Conservation (phyloP, 2,113 vertebrate species). For the Fukomys damarensis region DNA sequence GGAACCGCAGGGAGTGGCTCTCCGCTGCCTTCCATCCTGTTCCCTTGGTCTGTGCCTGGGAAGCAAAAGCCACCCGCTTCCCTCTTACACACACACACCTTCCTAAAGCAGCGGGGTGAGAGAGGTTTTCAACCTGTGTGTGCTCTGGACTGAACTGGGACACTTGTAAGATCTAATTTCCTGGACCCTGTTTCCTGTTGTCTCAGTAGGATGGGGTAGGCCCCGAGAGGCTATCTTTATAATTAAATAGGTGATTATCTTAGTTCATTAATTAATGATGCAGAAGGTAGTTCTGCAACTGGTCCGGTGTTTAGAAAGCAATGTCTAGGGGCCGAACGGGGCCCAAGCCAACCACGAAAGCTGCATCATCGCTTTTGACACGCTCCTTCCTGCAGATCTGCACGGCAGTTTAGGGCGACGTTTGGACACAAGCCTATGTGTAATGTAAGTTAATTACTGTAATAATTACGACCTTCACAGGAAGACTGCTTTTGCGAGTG, state of each 20-base stretch:
- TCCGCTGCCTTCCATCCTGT: background rate
- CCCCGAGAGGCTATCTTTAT: background rate
- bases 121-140: background rate
- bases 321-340: background rate
- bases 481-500: background rate
- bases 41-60: too few relatives aligned
- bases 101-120: background rate
- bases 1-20: background rate
- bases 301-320: conserved; percentile 16
- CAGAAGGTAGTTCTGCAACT: background rate
- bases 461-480: background rate
- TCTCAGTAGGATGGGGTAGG: background rate
- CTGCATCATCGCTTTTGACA: background rate
- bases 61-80: background rate
- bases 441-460: background rate
- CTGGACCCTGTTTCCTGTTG: background rate
- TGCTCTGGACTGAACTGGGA: background rate
- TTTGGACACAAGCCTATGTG: background rate
- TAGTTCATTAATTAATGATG: background rate
- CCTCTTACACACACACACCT: background rate
- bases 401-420: background rate
- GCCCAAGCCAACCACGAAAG: background rate
- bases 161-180: background rate
- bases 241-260: conserved; percentile 17
- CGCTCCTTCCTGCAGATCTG: background rate